Base-by-base conservation (phyloP, 2,797 vertebrate genomes). In the Coendou prehensilis region DNA sequence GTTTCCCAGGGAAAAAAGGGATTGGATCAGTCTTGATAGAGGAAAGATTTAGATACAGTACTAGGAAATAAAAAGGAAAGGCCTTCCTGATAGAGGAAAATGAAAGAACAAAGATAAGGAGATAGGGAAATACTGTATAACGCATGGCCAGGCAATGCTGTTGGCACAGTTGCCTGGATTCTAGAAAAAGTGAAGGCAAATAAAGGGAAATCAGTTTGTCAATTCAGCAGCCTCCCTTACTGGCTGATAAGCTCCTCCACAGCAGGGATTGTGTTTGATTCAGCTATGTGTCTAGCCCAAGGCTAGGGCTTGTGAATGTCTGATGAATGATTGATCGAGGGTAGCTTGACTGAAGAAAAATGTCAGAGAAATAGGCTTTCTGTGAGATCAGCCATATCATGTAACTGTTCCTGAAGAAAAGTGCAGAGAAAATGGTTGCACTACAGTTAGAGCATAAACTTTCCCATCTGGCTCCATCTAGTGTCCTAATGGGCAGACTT, bases 401-500 rank as follows among this genome's bases (percentile, higher is more conserved):
- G 50, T 75, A 91, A 92, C 41, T 75, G 47, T 89, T 97, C 18
- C 90, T 90, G 85, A 90, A 97, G 78, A 63, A 59, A 67, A 59
- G 85, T 84, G 61, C 78, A 94, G 63, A 95, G 94, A 97, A 98
- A 94, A 97, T 95, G 90, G 94, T 83, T 96, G 78, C 85, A 56
- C 26, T 41, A 88, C 63, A 87, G 82, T 81, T 8, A 83, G 78
- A 97, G 79, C 71, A 96, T 71, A 97, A 92, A 93, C 95, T 97
- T 97, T 97, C 97, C 97, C 97, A 96, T 97, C 63, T 95, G 97
- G 97, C 97, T 98, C 96, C 97, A 97, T 93, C 97, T 97, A 97
- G 96, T 94, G 97, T 97, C 96, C 82, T 93, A 87, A 87, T 59
- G 95, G 96, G 93, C 96, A 91, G 97, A 94, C 64, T 94, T 96